A percentile compares a stretch with the other conserved stretches of the same genome.
Conservation (phyloP, 1,140 invertebrate genomes). For the Nymphalis io region DNA sequence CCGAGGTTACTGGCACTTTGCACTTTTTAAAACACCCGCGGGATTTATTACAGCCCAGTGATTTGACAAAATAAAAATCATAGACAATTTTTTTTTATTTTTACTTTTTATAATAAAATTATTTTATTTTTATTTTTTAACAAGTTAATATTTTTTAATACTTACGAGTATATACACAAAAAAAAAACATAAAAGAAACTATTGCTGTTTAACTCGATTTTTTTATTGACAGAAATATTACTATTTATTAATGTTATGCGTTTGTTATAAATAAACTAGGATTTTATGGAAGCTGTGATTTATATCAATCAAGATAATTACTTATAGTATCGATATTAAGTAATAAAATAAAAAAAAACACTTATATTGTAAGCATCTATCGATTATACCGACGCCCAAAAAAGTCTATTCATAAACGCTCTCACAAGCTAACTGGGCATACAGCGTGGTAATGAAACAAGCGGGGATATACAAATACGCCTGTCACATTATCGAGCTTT, state of each 20-base stretch:
- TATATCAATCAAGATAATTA: too few relatives aligned
- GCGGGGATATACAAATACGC: not conserved
- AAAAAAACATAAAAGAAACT: too few relatives aligned
- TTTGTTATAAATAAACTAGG: too few relatives aligned
- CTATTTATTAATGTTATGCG: too few relatives aligned
- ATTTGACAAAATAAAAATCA: slow-evolving; percentile 30
- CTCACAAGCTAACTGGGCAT: slow-evolving; percentile 40
- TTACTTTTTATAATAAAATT: not conserved
- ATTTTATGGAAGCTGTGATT: too few relatives aligned
- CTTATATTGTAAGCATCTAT: slow-evolving; percentile 38
- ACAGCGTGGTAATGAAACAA: slow-evolving; percentile 33
- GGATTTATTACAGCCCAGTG: slow-evolving; percentile 32
- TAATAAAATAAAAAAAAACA: slow-evolving; percentile 7
- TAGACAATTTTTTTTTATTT: slow-evolving; percentile 1
- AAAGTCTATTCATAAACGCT: slow-evolving; percentile 44
- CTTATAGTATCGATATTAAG: not conserved
- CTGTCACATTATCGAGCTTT: too few relatives aligned
- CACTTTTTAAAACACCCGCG: slow-evolving; percentile 69
- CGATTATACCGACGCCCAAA: slow-evolving; percentile 39
- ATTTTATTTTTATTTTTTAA: not conserved
- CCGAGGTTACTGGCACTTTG: slow-evolving; percentile 77
- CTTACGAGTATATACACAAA: too few relatives aligned
- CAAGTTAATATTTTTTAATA: too few relatives aligned
- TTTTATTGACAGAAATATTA: too few relatives aligned
- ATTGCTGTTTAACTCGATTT: too few relatives aligned